Base-by-base conservation (phyloP, 2,797 vertebrate genomes). In the Alca torda region DNA sequence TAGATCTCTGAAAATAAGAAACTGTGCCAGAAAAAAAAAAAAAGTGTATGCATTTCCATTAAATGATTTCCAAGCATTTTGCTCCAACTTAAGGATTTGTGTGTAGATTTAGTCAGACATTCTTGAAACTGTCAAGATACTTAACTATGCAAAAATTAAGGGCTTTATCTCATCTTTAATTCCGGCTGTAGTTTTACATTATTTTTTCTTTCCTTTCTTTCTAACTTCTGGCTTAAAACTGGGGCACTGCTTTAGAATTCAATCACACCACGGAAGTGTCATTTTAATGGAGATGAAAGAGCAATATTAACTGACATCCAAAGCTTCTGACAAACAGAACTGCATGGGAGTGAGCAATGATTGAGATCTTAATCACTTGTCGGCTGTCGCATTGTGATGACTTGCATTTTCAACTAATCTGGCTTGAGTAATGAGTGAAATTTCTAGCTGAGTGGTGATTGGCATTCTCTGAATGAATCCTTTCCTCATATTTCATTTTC, bases 311-410 rank as follows among this genome's bases (percentile, higher is more conserved):
- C 93, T 94, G 90, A 95, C 95, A 97, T 90, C 54, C 84, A 94
- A 96, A 88, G 81, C 70, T 87, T 93, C 94, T 96, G 95, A 94
- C 95, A 94, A 96, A 97, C 84, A 95, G 69, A 96, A 91, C 63
- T 86, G 85, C 83, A 93, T n/a, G 53, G 37, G 75, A 91, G 73
- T 45, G 87, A 93, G 87, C 90, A 95, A 73, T 95, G 86, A 97
- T 96, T 96, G 90, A 97, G 93, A 96, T 94, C 90, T 96, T 96
- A 97, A 97, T 96, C 84, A 86, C 95, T 91, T 95, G 65, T 96
- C 97, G 89, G 76, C 63, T 96, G 90, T 84, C 72, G 70, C 51
- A 75, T 94, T 97, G 91, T 96, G 92, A 90, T 88, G 89, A 97
- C 95, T 97, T 96, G 87, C 81, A 93, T 95, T 96, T 97, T 95